Base-by-base conservation (phyloP, 2,888 invertebrate species). In the Suillia variegata region DNA sequence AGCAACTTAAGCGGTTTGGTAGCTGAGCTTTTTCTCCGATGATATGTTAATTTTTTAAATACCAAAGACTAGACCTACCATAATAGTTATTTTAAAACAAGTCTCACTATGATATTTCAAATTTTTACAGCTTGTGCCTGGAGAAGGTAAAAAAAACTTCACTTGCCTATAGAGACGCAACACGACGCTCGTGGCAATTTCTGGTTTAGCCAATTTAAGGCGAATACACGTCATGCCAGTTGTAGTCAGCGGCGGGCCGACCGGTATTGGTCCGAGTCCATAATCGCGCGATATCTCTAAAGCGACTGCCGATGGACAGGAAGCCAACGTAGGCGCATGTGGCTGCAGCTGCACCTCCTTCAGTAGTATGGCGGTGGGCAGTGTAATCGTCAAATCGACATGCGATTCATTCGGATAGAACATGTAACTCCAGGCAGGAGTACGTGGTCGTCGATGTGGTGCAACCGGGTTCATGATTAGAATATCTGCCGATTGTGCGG, bases 371-470 rank as follows among this genome's bases (percentile, higher is more conserved):
- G 96, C 94, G 78, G 94, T 94, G 0, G 96, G 96, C 70, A 97
- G 83, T 20, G 90, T 88, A 54, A 97, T 86, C 4, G 91, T 91
- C 48, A 97, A 85, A 80, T 96, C 95, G 0, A 96, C 90, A 83
- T 92, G 93, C 38, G 91, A 90, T 82, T 96, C 94, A 69, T 89
- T 88, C 26, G 93, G 93, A 83, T 94, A 95, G 84, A 95, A 97
- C 84, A 96, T 94, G 83, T 96, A 96, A 26, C 93, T 92, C 96
- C 96, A 97, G n/a, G 95, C 91, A 3, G 96, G 92, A 1, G 93
- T 92, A 61, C 96, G 87, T 20, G 94, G 92, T 42, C 96, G 85
- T 45, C 94, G 85, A 74, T 93, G 92, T 2, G 94, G 90, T 0
- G 93, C 90, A 66, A 87, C 87, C 1, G 89, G 87, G 54, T 90